Evolutionary conservation across 2,888 invertebrate species (phyloP).

Genomic region (Mythimna ferrago): DNA sequence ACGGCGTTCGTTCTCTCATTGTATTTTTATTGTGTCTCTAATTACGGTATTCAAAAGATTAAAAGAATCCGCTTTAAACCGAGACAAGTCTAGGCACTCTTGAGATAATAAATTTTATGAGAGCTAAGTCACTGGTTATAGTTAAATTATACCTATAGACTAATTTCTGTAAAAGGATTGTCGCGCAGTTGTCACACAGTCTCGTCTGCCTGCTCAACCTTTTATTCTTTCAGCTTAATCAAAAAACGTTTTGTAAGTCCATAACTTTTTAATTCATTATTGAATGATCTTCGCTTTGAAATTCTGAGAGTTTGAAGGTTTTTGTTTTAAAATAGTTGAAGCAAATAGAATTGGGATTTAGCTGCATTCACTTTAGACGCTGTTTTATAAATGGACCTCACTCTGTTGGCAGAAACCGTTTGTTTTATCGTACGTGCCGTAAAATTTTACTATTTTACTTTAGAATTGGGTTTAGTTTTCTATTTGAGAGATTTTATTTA

Average conservation of each 20-base stretch:
- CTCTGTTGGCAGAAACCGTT: conserved; percentile 34
- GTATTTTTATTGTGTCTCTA: too few relatives aligned
- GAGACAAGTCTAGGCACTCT: too few relatives aligned
- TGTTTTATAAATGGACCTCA: conserved; percentile 29
- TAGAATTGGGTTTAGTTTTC: background rate
- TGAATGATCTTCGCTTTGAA: conserved; percentile 48
- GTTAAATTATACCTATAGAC: too few relatives aligned
- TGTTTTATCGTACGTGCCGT: conserved; percentile 25
- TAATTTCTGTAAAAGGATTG: too few relatives aligned
- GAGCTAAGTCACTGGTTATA: too few relatives aligned
- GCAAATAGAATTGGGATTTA: conserved; percentile 34
- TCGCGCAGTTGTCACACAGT: background rate
- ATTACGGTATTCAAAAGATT: too few relatives aligned
- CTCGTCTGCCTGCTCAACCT: background rate
- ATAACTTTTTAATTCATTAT: conserved; percentile 56
- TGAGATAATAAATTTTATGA: too few relatives aligned
- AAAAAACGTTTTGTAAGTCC: conserved; percentile 20
- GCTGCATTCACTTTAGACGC: conserved; percentile 29
- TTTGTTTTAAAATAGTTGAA: conserved; percentile 51
- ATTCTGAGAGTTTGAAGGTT: conserved; percentile 33
- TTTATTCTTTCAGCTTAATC: conserved; percentile 1
- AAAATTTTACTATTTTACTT: background rate
- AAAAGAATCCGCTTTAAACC: too few relatives aligned
- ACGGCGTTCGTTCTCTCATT: too few relatives aligned
- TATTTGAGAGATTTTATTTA: background rate